phyloP scores from a whole-genome alignment of 2,797 vertebrate genomes.

The Pteronotus mesoamericanus region DNA sequence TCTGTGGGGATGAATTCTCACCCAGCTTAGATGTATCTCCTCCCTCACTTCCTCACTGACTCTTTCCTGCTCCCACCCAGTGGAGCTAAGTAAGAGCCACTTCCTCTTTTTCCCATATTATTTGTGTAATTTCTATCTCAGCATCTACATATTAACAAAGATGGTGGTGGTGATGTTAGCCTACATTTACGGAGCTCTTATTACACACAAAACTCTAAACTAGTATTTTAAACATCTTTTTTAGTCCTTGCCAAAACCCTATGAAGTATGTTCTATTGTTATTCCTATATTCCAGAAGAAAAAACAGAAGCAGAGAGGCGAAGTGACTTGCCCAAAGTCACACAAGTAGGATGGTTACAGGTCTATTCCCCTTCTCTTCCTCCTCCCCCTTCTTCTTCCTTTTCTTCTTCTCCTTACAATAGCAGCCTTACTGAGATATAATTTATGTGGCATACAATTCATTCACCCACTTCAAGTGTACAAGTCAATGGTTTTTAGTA shows the following conservation, averaged over 20 bases:
- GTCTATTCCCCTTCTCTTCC: too few species aligned
- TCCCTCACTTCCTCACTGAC: neutral
- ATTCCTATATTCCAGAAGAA: neutral
- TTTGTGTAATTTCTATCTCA: neutral
- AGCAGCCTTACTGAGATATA: neutral
- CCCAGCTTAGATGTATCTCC: neutral
- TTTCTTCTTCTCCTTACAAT: neutral
- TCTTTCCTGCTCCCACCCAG: neutral
- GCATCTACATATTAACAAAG: neutral
- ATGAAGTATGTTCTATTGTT: neutral
- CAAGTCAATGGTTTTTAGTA: neutral
- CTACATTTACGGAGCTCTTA: neutral
- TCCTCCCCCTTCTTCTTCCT: too few species aligned
- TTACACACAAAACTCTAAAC: neutral
- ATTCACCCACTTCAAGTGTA: neutral
- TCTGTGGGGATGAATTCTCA: neutral
- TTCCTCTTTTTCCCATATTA: neutral
- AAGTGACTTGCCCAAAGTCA: neutral
- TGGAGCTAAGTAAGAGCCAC: neutral
- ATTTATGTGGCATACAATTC: neutral
- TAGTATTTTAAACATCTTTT: neutral
- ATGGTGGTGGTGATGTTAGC: neutral
- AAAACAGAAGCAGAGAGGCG: neutral
- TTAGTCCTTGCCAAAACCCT: neutral
- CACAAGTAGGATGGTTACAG: neutral